Conservation (phyloP, 2,113 vertebrate species). For the Naja naja region DNA sequence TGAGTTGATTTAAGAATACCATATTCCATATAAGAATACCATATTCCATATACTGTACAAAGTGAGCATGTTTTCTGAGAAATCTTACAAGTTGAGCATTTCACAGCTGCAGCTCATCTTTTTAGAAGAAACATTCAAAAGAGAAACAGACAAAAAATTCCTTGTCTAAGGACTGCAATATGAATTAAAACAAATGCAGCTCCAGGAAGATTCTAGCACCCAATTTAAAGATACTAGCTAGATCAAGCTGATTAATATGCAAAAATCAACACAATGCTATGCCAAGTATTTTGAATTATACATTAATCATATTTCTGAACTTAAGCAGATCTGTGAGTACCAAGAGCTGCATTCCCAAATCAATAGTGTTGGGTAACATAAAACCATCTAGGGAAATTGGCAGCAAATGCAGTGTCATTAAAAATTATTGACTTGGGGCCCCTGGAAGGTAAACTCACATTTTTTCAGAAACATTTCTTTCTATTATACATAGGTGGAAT, state of each 20-base stretch:
- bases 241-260: conserved; percentile 26
- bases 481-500: background rate
- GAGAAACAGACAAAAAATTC: conserved; percentile 39
- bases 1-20: conserved; percentile 51
- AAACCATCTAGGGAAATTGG: background rate
- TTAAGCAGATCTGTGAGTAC: background rate
- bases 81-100: conserved; percentile 35
- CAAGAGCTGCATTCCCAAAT: background rate
- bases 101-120: conserved; percentile 56
- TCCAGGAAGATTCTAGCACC: conserved; percentile 39
- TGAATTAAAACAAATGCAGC: conserved; percentile 41
- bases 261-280: background rate
- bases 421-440: background rate
- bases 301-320: background rate
- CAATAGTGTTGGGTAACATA: background rate
- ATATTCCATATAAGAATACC: conserved; percentile 51
- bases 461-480: background rate
- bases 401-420: background rate
- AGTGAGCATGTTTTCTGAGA: conserved; percentile 32
- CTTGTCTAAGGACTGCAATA: conserved; percentile 32
- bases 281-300: background rate
- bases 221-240: conserved; percentile 35
- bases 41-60: conserved; percentile 48
- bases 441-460: background rate
- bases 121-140: conserved; percentile 40